These are phyloP conservation scores for Heteromyza rotundicornis DNA, from an alignment of 2,888 invertebrate species.

Conservation along the genomic window DNA sequence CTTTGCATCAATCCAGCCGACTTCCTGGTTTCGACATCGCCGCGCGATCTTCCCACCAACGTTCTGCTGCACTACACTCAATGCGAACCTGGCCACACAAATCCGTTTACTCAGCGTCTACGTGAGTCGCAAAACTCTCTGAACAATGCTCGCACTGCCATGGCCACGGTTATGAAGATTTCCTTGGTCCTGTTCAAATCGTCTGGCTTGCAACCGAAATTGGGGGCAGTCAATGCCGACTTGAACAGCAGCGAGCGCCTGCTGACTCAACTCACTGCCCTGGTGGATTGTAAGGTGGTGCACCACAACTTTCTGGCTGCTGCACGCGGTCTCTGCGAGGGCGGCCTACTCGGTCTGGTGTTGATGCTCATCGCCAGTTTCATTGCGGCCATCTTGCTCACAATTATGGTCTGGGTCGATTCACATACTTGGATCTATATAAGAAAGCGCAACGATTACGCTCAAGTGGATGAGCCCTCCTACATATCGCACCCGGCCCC, in stretches of 20 bases:
- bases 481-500: conserved; percentile 62
- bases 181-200: conserved; percentile 62
- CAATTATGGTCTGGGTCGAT: conserved; percentile 91
- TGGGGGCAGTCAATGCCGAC: conserved; percentile 79
- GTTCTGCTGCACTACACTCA: conserved; percentile 80
- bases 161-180: conserved; percentile 62
- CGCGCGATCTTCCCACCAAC: conserved; percentile 67
- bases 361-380: conserved; percentile 87
- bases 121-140: conserved; percentile 79
- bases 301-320: conserved; percentile 83
- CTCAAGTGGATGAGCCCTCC: conserved; percentile 83
- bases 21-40: conserved; percentile 74
- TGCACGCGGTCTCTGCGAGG: conserved; percentile 81
- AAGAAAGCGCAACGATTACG: conserved; percentile 81
- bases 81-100: conserved; percentile 80
- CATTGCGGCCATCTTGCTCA: conserved; percentile 86
- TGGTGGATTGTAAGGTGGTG: conserved; percentile 83
- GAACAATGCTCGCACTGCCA: conserved; percentile 63
- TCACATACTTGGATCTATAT: conserved; percentile 98
- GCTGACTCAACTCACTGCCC: conserved; percentile 71
- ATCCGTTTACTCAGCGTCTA: conserved; percentile 81
- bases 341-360: conserved; percentile 80
- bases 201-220: conserved; percentile 72
- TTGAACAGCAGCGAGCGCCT: conserved; percentile 79
- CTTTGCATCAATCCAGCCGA: conserved; percentile 85